Evolutionary conservation across 2,113 vertebrate genomes (phyloP).

Genomic region (Corvus cornix): DNA sequence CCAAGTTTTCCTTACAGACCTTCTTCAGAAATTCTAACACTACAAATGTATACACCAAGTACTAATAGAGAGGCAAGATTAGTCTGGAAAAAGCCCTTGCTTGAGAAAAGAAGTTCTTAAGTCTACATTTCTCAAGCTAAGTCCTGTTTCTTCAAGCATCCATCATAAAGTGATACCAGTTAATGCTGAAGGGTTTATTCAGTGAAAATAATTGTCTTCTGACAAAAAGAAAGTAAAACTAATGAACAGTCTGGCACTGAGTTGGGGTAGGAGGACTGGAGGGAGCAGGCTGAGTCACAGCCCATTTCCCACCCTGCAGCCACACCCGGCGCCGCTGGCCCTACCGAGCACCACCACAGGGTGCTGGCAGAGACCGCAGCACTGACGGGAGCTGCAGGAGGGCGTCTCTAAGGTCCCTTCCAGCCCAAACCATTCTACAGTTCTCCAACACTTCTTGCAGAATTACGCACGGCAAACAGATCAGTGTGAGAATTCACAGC

Average conservation of each 20-base stretch:
- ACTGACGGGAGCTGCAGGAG: fast-evolving
- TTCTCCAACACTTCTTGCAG: not conserved
- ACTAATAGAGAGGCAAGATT: not conserved
- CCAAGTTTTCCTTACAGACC: not conserved
- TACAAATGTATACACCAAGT: not conserved
- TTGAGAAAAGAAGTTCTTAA: not conserved
- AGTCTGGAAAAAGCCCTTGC: not conserved
- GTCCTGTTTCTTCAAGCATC: not conserved
- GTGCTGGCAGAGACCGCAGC: not conserved
- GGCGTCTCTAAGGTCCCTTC: too few relatives aligned
- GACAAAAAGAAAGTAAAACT: not conserved
- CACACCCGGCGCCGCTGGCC: fast-evolving
- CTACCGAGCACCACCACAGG: not conserved
- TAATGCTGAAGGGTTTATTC: not conserved
- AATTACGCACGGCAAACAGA: not conserved
- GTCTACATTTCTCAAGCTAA: not conserved
- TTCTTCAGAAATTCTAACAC: not conserved
- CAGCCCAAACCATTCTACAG: not conserved
- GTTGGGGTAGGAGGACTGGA: not conserved
- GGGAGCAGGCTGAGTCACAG: not conserved
- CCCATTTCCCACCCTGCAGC: fast-evolving
- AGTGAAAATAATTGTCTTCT: not conserved
- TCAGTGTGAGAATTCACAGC: not conserved
- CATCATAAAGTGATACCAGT: not conserved
- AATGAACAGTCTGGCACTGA: not conserved